These are phyloP conservation scores for Raphicerus campestris DNA, from an alignment of 2,113 vertebrate genomes.

Conservation along the genomic window DNA sequence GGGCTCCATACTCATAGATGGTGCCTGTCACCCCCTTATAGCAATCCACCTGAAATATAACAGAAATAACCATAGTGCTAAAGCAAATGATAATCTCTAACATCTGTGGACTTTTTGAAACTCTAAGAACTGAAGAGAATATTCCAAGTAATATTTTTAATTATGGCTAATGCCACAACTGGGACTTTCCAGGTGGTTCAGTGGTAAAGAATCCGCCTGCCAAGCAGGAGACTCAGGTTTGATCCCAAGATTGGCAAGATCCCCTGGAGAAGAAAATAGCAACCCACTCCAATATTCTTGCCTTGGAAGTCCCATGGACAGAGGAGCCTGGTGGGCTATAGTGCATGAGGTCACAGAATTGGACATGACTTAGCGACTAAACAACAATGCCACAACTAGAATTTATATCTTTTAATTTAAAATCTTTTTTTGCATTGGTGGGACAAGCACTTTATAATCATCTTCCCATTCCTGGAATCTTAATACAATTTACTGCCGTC, in stretches of 20 bases:
- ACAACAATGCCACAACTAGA: background rate
- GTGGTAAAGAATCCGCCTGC: background rate
- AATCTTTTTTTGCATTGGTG: background rate
- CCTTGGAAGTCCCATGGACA: background rate
- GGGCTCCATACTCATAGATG: slow-evolving; percentile 85
- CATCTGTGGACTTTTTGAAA: background rate
- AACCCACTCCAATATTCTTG: background rate
- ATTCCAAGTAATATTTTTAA: background rate
- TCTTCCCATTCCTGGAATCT: background rate
- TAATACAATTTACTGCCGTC: too few relatives aligned
- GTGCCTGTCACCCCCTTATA: slow-evolving; percentile 75
- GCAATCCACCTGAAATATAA: slow-evolving; percentile 81
- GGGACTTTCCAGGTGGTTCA: background rate
- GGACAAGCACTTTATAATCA: background rate
- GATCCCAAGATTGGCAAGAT: background rate
- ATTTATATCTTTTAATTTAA: background rate
- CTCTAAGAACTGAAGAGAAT: background rate
- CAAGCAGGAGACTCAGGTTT: background rate
- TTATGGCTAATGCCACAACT: background rate
- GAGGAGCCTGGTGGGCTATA: background rate
- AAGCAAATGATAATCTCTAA: background rate
- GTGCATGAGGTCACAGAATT: background rate
- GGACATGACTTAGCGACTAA: background rate
- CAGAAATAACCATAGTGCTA: background rate
- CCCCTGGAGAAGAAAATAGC: background rate